Percentiles rank a stretch among this genome's conserved stretches.
phyloP scores from a whole-genome alignment of 2,888 invertebrate species.

The Heliconius cydno region DNA sequence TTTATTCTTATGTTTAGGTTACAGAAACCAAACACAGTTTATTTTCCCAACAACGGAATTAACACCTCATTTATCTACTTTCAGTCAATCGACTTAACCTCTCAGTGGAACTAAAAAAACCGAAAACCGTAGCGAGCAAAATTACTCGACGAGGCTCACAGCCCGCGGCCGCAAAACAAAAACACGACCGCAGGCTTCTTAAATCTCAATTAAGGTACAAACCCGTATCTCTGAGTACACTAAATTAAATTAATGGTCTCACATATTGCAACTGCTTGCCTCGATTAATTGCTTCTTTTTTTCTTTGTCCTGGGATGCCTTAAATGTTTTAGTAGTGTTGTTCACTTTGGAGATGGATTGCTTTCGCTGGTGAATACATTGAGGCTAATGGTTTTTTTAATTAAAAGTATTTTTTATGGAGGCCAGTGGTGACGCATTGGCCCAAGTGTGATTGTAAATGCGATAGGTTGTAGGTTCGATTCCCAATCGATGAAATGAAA shows the following conservation, averaged over 20 bases:
- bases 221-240: constrained; percentile 79
- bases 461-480: too few relatives aligned
- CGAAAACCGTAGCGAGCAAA: neutral
- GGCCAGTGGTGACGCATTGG: too few relatives aligned
- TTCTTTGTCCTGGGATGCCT: constrained; percentile 62
- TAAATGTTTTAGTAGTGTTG: constrained; percentile 77
- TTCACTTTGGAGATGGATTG: constrained; percentile 63
- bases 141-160: constrained; percentile 27
- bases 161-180: constrained; percentile 63
- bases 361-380: constrained; percentile 37
- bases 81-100: constrained; percentile 13
- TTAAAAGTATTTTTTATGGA: neutral
- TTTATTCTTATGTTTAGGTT: neutral
- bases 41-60: neutral
- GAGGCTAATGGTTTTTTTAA: neutral
- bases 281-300: constrained; percentile 79
- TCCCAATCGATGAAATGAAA: too few relatives aligned
- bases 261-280: constrained; percentile 77
- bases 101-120: constrained; percentile 9
- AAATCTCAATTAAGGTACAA: constrained; percentile 83
- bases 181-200: constrained; percentile 73
- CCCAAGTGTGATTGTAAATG: too few relatives aligned
- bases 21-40: neutral
- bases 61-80: constrained; percentile 13
- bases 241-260: constrained; percentile 83